These are phyloP conservation scores for Sipha flava DNA, from an alignment of 1,140 invertebrate species.

Conservation along the genomic window DNA sequence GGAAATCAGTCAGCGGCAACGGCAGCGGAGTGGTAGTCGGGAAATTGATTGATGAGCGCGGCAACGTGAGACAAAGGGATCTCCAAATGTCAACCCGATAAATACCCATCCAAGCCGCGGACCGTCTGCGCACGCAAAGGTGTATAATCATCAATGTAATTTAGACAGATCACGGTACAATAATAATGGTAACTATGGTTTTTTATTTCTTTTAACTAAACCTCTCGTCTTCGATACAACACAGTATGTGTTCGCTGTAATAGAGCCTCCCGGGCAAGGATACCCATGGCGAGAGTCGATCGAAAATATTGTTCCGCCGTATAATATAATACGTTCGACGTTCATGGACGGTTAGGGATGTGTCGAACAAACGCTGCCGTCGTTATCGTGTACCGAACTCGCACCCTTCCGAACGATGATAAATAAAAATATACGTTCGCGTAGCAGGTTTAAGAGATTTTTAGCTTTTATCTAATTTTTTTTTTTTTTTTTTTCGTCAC, in stretches of 20 bases:
- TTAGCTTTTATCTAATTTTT: no score
- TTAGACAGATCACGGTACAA: not conserved
- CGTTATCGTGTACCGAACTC: no score
- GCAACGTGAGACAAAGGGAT: not conserved
- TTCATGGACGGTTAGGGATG: no score
- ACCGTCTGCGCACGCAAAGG: not conserved
- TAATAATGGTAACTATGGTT: not conserved
- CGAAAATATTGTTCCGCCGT: no score
- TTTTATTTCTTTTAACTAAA: not conserved
- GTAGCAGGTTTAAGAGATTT: no score
- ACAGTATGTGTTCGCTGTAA: not conserved
- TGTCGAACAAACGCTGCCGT: no score
- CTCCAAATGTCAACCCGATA: not conserved
- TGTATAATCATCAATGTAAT: not conserved
- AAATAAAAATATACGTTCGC: no score
- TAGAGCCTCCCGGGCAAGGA: not conserved
- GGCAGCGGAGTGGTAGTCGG: not conserved
- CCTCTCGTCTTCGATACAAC: not conserved
- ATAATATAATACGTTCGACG: no score
- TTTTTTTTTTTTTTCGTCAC: no score
- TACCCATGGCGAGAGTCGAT: no score
- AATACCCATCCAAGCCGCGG: not conserved
- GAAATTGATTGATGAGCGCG: not conserved
- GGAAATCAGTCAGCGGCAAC: not conserved
- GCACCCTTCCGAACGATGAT: no score